Evolutionary conservation across 2,888 invertebrate species (phyloP).

Genomic region (Drymonia ruficornis): DNA sequence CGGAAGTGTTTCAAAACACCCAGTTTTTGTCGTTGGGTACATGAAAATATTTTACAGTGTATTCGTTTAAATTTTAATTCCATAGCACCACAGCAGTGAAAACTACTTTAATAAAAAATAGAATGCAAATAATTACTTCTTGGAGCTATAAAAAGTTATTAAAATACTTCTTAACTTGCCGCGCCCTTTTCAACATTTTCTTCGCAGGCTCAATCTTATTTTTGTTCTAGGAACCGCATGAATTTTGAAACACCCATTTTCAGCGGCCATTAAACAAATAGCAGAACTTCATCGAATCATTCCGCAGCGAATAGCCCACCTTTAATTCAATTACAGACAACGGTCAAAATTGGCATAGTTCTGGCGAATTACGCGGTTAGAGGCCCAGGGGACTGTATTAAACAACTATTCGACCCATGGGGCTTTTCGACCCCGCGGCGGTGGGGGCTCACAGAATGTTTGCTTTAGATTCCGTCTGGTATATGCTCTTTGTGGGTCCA

Average conservation of each 20-base stretch:
- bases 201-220: too few relatives aligned
- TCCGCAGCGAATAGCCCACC: slow-evolving; percentile 4
- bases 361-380: slow-evolving; percentile 4
- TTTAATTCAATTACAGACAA: slow-evolving; percentile 10
- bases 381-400: slow-evolving; percentile 8
- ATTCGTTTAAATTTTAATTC: too few relatives aligned
- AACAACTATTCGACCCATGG: slow-evolving; percentile 4
- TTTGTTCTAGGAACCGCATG: too few relatives aligned
- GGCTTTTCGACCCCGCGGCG: neutral
- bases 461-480: slow-evolving; percentile 1
- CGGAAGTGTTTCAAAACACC: neutral
- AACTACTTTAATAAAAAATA: too few relatives aligned
- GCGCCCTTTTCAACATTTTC: too few relatives aligned
- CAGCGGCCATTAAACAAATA: slow-evolving; percentile 1
- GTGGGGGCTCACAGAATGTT: neutral
- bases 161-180: too few relatives aligned
- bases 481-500: too few relatives aligned
- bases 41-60: too few relatives aligned
- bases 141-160: too few relatives aligned
- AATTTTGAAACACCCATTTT: too few relatives aligned
- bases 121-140: too few relatives aligned
- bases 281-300: neutral
- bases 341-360: slow-evolving; percentile 12
- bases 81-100: too few relatives aligned
- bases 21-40: neutral